Evolutionary conservation across 1,140 invertebrate genomes (phyloP).

Genomic region (Pseudomyrmex flavicornis): DNA sequence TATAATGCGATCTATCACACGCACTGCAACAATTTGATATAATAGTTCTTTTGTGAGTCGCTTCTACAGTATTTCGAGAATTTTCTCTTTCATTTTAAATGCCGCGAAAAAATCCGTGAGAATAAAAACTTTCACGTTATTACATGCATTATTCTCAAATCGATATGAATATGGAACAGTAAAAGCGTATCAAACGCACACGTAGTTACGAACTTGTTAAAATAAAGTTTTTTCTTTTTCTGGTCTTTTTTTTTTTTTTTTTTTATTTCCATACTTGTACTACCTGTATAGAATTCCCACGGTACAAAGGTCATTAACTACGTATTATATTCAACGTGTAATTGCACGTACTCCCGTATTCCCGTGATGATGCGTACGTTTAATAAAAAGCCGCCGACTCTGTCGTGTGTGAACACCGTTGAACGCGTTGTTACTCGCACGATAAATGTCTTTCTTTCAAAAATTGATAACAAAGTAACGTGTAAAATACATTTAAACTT

Average conservation of each 20-base stretch:
- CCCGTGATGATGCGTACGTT: slow-evolving; percentile 7
- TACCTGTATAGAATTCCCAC: background rate
- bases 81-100: background rate
- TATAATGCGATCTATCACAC: no score
- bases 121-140: background rate
- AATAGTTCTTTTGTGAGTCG: background rate
- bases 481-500: slow-evolving; percentile 15
- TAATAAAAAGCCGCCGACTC: slow-evolving; percentile 27
- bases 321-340: background rate
- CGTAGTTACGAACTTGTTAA: background rate
- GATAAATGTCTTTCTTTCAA: slow-evolving; percentile 3
- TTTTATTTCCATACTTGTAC: background rate
- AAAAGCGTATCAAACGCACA: slow-evolving; percentile 1
- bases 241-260: no score
- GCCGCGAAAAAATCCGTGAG: background rate
- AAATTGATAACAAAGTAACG: slow-evolving; percentile 10
- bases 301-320: slow-evolving; percentile 20
- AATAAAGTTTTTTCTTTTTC: background rate
- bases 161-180: background rate
- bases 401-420: slow-evolving; percentile 1
- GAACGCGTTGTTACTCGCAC: background rate
- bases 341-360: slow-evolving; percentile 5
- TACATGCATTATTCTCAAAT: slow-evolving; percentile 19
- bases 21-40: background rate
- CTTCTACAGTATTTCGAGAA: background rate